Evolutionary conservation across 2,888 invertebrate species (phyloP).

Genomic region (Mechanitis messenoides): DNA sequence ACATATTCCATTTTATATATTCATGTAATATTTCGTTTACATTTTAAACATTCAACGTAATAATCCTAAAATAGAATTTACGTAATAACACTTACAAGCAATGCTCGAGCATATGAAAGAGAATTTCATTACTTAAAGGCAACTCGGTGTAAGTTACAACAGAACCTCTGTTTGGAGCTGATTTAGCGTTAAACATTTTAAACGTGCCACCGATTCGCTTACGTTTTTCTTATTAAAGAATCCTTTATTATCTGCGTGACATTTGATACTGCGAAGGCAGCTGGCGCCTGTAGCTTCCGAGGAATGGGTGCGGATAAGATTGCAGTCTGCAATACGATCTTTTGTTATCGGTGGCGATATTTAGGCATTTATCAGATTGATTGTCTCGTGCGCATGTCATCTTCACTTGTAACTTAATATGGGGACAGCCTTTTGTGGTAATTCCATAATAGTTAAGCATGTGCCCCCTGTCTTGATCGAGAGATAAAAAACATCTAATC

Average conservation of each 20-base stretch:
- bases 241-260: conserved; percentile 59
- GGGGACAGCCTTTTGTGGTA: conserved; percentile 59
- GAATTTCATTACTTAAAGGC: conserved; percentile 51
- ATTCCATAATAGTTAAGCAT: conserved; percentile 52
- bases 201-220: conserved; percentile 53
- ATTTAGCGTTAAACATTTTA: conserved; percentile 70
- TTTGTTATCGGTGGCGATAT: conserved; percentile 70
- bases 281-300: conserved; percentile 73
- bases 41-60: conserved; percentile 20
- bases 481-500: conserved; percentile 22
- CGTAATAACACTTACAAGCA: conserved; percentile 22
- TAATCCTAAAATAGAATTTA: conserved; percentile 22
- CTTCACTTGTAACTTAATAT: conserved; percentile 56
- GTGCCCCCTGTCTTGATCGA: conserved; percentile 44
- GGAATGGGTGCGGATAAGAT: conserved; percentile 54
- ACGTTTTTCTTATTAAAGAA: conserved; percentile 64
- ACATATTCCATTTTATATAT: neutral
- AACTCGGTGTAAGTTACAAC: conserved; percentile 59
- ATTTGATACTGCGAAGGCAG: conserved; percentile 64
- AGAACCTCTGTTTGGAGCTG: conserved; percentile 58
- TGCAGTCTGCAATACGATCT: conserved; percentile 61
- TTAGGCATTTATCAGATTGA: conserved; percentile 58
- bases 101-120: conserved; percentile 31
- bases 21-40: neutral
- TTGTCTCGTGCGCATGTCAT: conserved; percentile 67